phyloP scores from a whole-genome alignment of 2,797 vertebrate species.

The Pitangus sulphuratus region DNA sequence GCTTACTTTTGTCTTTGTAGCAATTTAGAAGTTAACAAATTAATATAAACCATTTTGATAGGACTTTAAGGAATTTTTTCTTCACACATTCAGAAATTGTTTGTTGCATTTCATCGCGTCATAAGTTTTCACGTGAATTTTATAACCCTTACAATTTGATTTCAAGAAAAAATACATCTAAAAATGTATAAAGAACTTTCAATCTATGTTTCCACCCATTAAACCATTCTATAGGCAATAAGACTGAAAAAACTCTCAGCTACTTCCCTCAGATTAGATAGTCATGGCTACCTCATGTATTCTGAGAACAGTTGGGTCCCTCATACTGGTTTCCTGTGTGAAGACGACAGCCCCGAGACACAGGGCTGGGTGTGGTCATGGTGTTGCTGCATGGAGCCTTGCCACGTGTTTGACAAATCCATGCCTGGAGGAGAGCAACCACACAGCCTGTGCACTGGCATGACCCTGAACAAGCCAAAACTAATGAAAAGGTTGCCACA shows the following conservation, averaged over 20 bases:
- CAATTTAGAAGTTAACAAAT: background rate
- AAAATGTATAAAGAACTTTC: background rate
- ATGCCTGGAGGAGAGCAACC: background rate
- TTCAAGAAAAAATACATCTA: background rate
- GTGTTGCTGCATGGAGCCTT: background rate
- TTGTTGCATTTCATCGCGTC: background rate
- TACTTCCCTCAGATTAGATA: background rate
- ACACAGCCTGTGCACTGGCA: background rate
- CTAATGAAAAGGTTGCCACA: background rate
- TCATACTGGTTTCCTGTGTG: background rate
- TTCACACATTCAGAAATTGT: background rate
- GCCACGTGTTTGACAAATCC: background rate
- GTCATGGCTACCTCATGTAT: rapidly evolving
- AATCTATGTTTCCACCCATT: background rate
- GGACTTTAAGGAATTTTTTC: background rate
- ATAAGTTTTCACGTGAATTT: background rate
- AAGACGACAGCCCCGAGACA: background rate
- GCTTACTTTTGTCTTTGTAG: background rate
- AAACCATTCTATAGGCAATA: background rate
- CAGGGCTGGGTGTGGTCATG: background rate
- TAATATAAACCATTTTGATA: background rate
- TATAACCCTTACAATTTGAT: background rate
- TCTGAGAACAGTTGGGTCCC: background rate
- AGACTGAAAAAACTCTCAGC: background rate
- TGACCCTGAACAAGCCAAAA: background rate